Evolutionary conservation across 2,888 invertebrate genomes (phyloP).

Genomic region (Norana najaformis): DNA sequence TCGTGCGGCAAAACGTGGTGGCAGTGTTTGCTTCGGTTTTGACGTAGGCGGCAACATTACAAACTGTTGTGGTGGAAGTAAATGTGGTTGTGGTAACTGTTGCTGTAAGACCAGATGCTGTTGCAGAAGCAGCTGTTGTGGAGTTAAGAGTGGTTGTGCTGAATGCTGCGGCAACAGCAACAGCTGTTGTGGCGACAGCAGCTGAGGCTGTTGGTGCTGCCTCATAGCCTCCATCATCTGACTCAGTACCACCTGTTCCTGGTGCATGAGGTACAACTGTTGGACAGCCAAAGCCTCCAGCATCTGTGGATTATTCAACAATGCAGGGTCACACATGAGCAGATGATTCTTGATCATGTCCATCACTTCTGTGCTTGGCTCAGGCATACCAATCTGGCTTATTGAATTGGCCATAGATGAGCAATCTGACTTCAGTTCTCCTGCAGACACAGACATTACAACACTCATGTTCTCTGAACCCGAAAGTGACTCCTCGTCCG

Average conservation of each 20-base stretch:
- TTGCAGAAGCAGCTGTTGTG: neutral
- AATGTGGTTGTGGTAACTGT: neutral
- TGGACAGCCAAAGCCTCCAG: neutral
- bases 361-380: neutral
- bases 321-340: neutral
- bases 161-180: neutral
- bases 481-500: neutral
- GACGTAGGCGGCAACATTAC: neutral
- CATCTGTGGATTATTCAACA: neutral
- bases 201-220: neutral
- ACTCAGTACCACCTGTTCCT: neutral
- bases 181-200: neutral
- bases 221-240: constrained; percentile 6
- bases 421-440: neutral
- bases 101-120: neutral
- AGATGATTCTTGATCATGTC: neutral
- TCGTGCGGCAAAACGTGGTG: neutral
- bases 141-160: neutral
- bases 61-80: neutral
- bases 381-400: neutral
- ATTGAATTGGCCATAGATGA: neutral
- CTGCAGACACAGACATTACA: neutral
- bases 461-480: neutral
- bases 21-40: neutral
- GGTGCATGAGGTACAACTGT: neutral